Evolutionary conservation across 2,888 invertebrate genomes (phyloP), one percentile per base, ranked within the genome.

Genomic region (Auanema sp.): DNA sequence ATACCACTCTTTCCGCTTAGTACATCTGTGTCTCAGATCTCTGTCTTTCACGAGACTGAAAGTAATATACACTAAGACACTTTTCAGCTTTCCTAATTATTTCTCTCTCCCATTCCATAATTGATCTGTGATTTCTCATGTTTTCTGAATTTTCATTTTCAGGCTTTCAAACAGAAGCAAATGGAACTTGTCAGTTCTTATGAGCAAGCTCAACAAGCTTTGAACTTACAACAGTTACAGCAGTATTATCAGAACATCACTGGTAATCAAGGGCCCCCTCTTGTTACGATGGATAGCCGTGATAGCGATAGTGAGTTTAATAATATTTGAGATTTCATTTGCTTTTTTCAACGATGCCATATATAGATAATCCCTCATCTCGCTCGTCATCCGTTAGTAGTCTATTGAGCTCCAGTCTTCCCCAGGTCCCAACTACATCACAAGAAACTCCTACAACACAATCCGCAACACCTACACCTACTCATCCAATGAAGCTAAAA

Each of bases 101-200:
- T 33, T 33, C 33, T 33, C 8, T 33, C 33, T 8, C 8, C 33
- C 8, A 33, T 33, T 33, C 33, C 33, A 33, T 33, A 33, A 33
- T 8, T 33, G 33, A 33, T 33, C 33, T 5, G 8, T 8, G 33
- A 33, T 33, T 33, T 33, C 8, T 8, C 3, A 33, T 33, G 33
- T 33, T 33, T 33, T 33, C 33, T 33, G 8, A 5, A 8, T 33
- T 33, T 8, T 33, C 33, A 5, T 33, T 76, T 71, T 64, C 75
- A 76, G 75, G 64, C 69, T 54, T 71, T 72, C 54, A 70, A 70
- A 33, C 75, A 75, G 57, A 78, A 81, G 68, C 79, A 80, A 60
- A 76, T 76, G 64, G 79, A 79, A 63, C 68, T 81, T n/a, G 62
- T 80, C 16, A 68, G 69, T 16, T 71, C 71, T 52, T 75, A 66